Base-by-base conservation (phyloP, 2,113 vertebrate genomes). In the Perognathus longimembris region DNA sequence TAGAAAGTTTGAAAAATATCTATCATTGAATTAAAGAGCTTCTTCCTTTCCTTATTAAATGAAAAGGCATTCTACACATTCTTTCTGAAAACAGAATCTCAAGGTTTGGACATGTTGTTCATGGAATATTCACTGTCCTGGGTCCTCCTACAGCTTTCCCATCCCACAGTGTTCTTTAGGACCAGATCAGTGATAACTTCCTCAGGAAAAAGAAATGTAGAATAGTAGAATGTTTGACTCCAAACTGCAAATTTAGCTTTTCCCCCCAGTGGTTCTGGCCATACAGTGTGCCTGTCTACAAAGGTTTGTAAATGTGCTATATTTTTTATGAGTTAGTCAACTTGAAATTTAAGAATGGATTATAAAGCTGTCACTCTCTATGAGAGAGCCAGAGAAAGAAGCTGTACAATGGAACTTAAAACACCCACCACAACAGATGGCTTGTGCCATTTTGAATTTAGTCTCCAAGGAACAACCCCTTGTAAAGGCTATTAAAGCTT, bases 401-500 rank as follows among this genome's bases (percentile, higher is more conserved):
- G 20, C 64, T 79, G 26, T 61, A 92, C 73, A 50, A 45, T 0
- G 0, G 38, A 95, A 0, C 75, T 24, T 64, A 94, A 95, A 85
- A 97, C 85, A 88, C 21, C 0, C 94, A 92, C 76, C 59, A 77
- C 54, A 21, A 92, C 73, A 85, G 94, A 95, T 96, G 95, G 93
- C 85, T 94, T 84, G 85, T 96, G 94, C 95, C 95, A 96, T 95
- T 96, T 95, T 7, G 0, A 93, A 91, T 82, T 90, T 80, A 96
- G 63, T 73, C 88, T 95, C 69, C 88, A 83, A 61, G 10, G 92
- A 96, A 8, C 74, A 90, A 96, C 88, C 42, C 92, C 88, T 93
- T 69, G 21, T 93, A 59, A 42, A 96, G 59, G 85, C 85, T 92
- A 92, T 94, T 84, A 94, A 95, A 96, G 75, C 40, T 89, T 87